Evolutionary conservation across 2,888 invertebrate species (phyloP), one percentile per base, ranked within the genome.

Genomic region (Sylvicola cinctus): DNA sequence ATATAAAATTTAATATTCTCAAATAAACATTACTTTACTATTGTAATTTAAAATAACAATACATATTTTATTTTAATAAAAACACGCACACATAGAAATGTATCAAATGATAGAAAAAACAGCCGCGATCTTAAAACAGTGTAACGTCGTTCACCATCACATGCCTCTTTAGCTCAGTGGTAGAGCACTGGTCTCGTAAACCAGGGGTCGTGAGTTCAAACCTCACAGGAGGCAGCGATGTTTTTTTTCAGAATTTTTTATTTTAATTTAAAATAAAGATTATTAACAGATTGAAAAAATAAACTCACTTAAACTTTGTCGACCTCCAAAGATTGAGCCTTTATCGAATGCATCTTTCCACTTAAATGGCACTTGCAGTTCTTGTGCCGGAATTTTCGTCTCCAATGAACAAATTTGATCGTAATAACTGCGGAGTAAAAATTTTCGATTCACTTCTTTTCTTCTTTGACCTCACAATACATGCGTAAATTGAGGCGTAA

Each of bases 341-440:
- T 85, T 85, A 55, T 95, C 93, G 52, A 98, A 98, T 0, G 96
- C 95, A 71, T 96, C 95, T 59, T 93, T 93, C 96, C 98, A 98
- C 58, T 96, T 98, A 60, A 98, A 98, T 3, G 90, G 84, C 42
- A 95, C 84, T 55, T 85, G 84, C 36, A 96, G 74, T 58, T 96
- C 95, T 45, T 87, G 77, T 2, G 87, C 73, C 2, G 96, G 90
- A 43, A 98, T 76, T 63, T 98, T 98, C 36, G 73, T 68, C 62
- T 96, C 95, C 52, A 98, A 65, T 6, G 85, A 76, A 43, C 74
- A 74, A 38, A 98, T 65, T 58, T 98, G 95, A 63, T 98, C 96
- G 63, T 91, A 88, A 61, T 98, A 98, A 48, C 96, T 95, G 58
- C 27, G 63, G 42, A 32, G 33, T 12, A 27, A 23, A 10, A 20